Evolutionary conservation across 2,888 invertebrate genomes (phyloP).

Genomic region (Coecobrya sp.): DNA sequence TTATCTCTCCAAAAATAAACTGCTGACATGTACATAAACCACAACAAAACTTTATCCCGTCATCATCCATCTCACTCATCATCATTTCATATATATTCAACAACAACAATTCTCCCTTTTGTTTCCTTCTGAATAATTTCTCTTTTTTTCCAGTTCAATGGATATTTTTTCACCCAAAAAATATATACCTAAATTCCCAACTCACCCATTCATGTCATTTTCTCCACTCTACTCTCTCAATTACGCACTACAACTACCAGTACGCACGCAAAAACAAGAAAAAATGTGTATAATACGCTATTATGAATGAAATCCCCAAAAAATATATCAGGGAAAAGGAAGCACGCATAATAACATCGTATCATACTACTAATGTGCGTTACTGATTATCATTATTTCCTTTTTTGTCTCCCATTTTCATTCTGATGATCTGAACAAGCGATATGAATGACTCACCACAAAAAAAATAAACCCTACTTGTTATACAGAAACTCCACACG

Average conservation of each 20-base stretch:
- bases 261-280: background rate
- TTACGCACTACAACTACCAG: background rate
- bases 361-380: background rate
- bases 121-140: too few species aligned
- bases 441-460: background rate
- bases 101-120: too few species aligned
- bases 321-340: background rate
- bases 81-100: too few species aligned
- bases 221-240: background rate
- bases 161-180: background rate
- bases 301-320: constrained; percentile 1
- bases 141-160: constrained; percentile 18
- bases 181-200: background rate
- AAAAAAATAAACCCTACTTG: too few species aligned
- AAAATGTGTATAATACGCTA: background rate
- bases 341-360: constrained; percentile 16
- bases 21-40: constrained; percentile 27
- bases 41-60: background rate
- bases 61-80: too few species aligned
- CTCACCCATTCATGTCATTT: constrained; percentile 23
- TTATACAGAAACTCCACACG: too few species aligned
- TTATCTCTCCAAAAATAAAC: background rate
- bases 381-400: constrained; percentile 39
- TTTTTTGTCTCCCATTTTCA: background rate
- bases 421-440: background rate